A percentile compares a stretch with the other conserved stretches of the same genome.
These are phyloP conservation scores for Pasiphila rectangulata DNA, from an alignment of 2,888 invertebrate species.

Conservation along the genomic window DNA sequence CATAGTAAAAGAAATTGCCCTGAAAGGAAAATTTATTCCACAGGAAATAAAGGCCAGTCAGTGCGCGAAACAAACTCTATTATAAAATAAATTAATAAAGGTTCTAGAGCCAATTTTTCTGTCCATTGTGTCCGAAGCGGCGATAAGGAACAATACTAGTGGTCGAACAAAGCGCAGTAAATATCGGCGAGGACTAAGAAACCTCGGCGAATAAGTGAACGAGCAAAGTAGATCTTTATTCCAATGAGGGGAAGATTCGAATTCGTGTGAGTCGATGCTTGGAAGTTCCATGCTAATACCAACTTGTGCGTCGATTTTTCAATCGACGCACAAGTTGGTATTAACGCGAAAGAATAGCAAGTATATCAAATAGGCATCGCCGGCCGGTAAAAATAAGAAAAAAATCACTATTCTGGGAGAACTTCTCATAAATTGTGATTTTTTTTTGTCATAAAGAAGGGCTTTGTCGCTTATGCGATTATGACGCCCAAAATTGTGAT, in stretches of 20 bases:
- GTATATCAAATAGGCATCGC: too few species aligned
- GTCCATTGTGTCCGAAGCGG: conserved; percentile 58
- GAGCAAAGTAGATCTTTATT: neutral
- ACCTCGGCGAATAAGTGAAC: too few species aligned
- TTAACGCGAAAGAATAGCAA: too few species aligned
- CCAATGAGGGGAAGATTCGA: neutral
- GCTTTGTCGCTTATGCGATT: too few species aligned
- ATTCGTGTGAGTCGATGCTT: neutral
- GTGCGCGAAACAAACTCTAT: conserved; percentile 41
- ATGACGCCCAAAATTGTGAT: too few species aligned
- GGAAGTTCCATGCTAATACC: too few species aligned
- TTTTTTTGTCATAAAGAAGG: too few species aligned
- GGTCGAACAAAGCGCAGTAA: conserved; percentile 43
- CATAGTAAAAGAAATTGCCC: conserved; percentile 12
- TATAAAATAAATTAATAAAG: conserved; percentile 66
- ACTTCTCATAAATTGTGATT: too few species aligned
- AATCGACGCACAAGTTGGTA: too few species aligned
- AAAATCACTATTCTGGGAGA: too few species aligned
- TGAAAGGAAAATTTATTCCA: conserved; percentile 15
- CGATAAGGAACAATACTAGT: conserved; percentile 54
- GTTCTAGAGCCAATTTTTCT: conserved; percentile 67
- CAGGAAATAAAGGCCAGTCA: conserved; percentile 16
- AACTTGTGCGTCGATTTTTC: too few species aligned
- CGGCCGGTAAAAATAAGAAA: too few species aligned
- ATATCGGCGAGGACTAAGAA: conserved; percentile 29